A percentile compares a stretch with the other conserved stretches of the same genome.
Conservation (phyloP, 2,888 invertebrate species). For the Macrosiphum euphorbiae region DNA sequence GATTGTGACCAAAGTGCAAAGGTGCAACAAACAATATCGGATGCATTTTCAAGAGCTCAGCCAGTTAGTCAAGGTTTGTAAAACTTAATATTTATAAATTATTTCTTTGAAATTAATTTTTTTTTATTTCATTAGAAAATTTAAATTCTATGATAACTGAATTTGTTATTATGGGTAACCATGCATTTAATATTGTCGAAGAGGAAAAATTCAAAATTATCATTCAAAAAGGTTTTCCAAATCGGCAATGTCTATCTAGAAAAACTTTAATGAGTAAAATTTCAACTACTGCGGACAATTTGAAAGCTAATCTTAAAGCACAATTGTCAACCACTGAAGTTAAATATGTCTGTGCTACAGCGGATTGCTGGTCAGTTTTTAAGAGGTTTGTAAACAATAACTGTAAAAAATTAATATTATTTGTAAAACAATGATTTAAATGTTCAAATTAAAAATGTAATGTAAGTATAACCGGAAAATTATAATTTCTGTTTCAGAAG, state of each 20-base stretch:
- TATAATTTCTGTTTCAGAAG: neutral
- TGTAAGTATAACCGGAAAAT: no score
- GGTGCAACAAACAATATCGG: neutral
- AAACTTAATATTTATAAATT: neutral
- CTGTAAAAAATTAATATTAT: neutral
- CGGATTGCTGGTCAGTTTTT: constrained; percentile 21
- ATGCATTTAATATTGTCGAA: constrained; percentile 9
- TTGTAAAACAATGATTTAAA: neutral
- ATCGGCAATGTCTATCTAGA: neutral
- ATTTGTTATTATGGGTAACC: constrained; percentile 14
- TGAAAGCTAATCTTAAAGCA: neutral
- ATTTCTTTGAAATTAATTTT: neutral
- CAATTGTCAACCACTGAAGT: neutral
- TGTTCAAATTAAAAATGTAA: no score
- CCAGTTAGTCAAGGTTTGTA: neutral
- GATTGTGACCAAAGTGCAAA: neutral
- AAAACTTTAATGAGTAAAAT: constrained; percentile 15
- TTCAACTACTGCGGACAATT: neutral
- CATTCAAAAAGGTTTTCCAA: constrained; percentile 6
- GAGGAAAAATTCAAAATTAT: constrained; percentile 30
- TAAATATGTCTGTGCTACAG: constrained; percentile 25
- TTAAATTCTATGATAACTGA: constrained; percentile 25
- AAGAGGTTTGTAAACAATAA: neutral
- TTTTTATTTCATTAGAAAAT: constrained; percentile 5
- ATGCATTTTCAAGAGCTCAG: constrained; percentile 1